Evolutionary conservation across 2,113 vertebrate genomes (phyloP), one percentile per base, ranked within the genome.

Genomic region (Centropus bengalensis): DNA sequence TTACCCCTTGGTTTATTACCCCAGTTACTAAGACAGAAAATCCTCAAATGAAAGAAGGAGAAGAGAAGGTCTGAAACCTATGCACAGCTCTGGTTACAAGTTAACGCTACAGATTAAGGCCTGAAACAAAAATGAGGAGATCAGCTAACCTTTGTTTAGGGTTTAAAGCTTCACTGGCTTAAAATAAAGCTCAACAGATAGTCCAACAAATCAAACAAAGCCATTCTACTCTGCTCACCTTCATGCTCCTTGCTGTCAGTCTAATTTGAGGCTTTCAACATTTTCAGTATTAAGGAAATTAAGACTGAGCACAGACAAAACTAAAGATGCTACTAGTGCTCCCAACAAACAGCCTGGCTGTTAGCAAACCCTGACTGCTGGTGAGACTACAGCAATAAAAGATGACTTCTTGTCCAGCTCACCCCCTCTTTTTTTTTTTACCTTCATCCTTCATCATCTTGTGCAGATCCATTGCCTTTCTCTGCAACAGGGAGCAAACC

Each of bases 171-270:
- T 71, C 73, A 68, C 59, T 30, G 92, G 86, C 96, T 96, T 95
- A 95, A 94, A 96, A 67, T 94, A 92, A 94, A 93, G 92, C 96
- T 93, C 88, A 84, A 75, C 23, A 84, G 80, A 86, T 52, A 96
- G 88, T 56, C 86, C 91, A 91, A 70, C 60, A 91, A 93, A 84
- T 89, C 92, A 94, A 84, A 86, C 69, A 89, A 90, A 83, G 83
- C 73, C 77, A 67, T 84, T 89, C 60, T 56, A 81, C 62, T 27
- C 89, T 38, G 86, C 77, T 94, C 84, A 91, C 91, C 95, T 94
- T 76, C 95, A 79, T 27, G 54, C 54, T 55, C 66, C 24, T 9
- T 22, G 2, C 33, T 52, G n/a, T 36, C 68, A 55, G 33, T 73
- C 62, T 40, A 89, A 17, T 80, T 59, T 70, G 58, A 94, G 82